Percentiles rank a stretch among this genome's conserved stretches.
Evolutionary conservation across 2,113 vertebrate genomes (phyloP).

Genomic region (Globicephala melas): DNA sequence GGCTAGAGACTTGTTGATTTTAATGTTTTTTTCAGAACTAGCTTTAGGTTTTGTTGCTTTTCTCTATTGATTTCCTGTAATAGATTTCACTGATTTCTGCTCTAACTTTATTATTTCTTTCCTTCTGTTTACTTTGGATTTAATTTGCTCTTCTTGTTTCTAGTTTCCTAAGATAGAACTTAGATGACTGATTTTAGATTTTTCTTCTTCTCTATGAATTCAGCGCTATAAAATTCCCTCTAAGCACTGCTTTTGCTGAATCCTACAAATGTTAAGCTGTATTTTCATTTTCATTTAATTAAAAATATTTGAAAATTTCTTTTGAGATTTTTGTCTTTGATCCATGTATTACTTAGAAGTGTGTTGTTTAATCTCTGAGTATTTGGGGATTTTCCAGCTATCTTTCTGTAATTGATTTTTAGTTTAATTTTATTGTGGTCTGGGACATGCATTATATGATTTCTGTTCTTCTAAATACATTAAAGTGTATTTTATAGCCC

Average conservation of each 20-base stretch:
- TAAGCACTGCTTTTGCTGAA: background rate
- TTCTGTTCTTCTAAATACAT: background rate
- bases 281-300: constrained; percentile 33
- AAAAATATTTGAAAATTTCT: background rate
- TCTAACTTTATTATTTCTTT: background rate
- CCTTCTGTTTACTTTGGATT: background rate
- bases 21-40: background rate
- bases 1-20: background rate
- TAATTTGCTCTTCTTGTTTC: background rate
- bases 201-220: background rate
- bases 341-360: background rate
- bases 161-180: background rate
- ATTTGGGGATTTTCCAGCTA: background rate
- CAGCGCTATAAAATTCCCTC: background rate
- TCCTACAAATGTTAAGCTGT: background rate
- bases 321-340: background rate
- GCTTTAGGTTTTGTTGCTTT: constrained; percentile 19
- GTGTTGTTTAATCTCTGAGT: constrained; percentile 8
- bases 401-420: background rate
- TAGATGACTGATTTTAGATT: constrained; percentile 25
- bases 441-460: background rate
- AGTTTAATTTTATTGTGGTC: background rate
- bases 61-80: background rate
- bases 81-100: background rate
- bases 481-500: background rate